Percentiles rank a stretch among this genome's conserved stretches.
These are phyloP conservation scores for Molorchus minor DNA, from an alignment of 2,888 invertebrate genomes.

Conservation along the genomic window DNA sequence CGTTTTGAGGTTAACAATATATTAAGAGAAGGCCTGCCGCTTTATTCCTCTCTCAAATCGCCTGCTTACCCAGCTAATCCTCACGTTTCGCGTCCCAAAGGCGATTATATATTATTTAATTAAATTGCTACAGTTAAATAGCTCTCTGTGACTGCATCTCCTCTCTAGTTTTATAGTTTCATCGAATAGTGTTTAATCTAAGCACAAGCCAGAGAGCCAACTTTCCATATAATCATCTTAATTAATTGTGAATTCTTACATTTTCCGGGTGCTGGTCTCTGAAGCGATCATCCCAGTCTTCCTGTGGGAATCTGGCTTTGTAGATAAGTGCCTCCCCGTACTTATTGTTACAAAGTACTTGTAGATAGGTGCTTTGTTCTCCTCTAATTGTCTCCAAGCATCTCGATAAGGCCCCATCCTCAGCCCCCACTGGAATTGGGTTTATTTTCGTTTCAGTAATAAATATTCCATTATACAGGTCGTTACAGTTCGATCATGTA, in stretches of 20 bases:
- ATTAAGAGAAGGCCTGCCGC: too few relatives aligned
- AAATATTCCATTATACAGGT: too few relatives aligned
- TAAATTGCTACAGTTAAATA: not conserved
- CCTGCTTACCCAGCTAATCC: too few relatives aligned
- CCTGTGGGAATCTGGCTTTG: slow-evolving; percentile 28
- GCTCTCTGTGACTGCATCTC: not conserved
- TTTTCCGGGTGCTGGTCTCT: slow-evolving; percentile 27
- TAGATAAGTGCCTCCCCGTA: slow-evolving; percentile 24
- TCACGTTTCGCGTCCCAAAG: not conserved
- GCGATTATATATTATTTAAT: not conserved
- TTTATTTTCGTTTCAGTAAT: slow-evolving; percentile 10
- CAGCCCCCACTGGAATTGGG: slow-evolving; percentile 8
- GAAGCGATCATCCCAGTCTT: slow-evolving; percentile 21
- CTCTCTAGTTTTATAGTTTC: slow-evolving; percentile 16
- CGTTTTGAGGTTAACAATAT: too few relatives aligned
- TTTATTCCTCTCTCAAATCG: too few relatives aligned
- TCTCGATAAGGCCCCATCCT: slow-evolving; percentile 22
- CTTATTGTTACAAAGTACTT: slow-evolving; percentile 24
- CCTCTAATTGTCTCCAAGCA: slow-evolving; percentile 19
- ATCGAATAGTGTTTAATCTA: slow-evolving; percentile 14
- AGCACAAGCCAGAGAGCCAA: slow-evolving; percentile 1
- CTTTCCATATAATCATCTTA: slow-evolving; percentile 25
- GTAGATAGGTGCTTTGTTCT: slow-evolving; percentile 28
- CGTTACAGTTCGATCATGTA: too few relatives aligned
- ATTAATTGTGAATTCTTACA: slow-evolving; percentile 24